Conservation (phyloP, 2,888 invertebrate genomes). For the Rhagonycha lutea region DNA sequence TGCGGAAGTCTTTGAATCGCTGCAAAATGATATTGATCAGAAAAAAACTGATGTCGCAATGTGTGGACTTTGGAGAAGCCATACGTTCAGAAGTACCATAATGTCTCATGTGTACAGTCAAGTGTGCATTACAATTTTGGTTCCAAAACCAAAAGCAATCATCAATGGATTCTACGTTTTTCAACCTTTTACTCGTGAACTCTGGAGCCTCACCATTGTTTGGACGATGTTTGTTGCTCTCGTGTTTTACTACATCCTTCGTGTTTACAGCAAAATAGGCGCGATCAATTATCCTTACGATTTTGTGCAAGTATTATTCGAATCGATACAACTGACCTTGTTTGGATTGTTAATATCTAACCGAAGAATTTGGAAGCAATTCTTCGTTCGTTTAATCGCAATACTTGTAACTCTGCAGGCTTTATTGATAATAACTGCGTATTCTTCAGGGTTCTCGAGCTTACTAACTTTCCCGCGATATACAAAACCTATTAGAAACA, state of each 20-base stretch:
- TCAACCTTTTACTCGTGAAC: not conserved
- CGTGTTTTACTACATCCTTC: not conserved
- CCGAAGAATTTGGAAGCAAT: not conserved
- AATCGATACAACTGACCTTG: not conserved
- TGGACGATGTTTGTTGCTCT: not conserved
- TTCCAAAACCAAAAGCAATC: not conserved
- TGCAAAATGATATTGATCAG: not conserved
- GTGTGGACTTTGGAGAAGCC: not conserved
- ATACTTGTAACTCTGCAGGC: not conserved
- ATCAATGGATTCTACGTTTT: not conserved
- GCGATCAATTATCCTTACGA: not conserved
- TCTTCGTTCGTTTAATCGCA: not conserved
- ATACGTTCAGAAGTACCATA: not conserved
- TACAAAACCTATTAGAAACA: not conserved
- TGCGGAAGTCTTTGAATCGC: not conserved
- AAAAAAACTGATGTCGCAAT: not conserved
- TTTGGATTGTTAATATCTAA: not conserved
- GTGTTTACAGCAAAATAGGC: not conserved
- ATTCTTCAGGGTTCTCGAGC: not conserved
- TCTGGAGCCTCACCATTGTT: not conserved
- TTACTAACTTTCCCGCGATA: not conserved
- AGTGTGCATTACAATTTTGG: not conserved
- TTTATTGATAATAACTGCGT: not conserved
- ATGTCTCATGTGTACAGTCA: not conserved
- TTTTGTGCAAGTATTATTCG: not conserved